Percentiles rank a stretch among this genome's conserved stretches.
These are phyloP conservation scores for Dascillus cervinus DNA, from an alignment of 2,888 invertebrate species.

Conservation along the genomic window DNA sequence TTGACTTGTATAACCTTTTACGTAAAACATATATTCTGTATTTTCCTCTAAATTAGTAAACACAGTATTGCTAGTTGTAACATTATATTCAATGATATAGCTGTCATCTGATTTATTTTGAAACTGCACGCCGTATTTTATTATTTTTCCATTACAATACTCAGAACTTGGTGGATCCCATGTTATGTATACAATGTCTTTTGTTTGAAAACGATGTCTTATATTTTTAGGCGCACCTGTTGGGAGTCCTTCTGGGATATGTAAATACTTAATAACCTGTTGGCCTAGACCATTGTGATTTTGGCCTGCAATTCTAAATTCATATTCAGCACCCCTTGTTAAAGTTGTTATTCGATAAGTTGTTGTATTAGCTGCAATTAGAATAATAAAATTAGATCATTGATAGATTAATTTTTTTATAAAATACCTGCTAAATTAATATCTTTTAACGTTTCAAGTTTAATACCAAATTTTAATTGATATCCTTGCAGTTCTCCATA, in stretches of 20 bases:
- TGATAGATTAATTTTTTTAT: too few species aligned
- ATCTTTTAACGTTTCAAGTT: constrained; percentile 70
- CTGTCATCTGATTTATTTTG: constrained; percentile 81
- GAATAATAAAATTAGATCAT: too few species aligned
- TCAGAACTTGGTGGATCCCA: constrained; percentile 83
- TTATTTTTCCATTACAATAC: constrained; percentile 88
- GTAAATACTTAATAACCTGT: constrained; percentile 82
- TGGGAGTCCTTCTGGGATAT: constrained; percentile 90
- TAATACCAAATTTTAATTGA: constrained; percentile 77
- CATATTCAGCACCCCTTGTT: constrained; percentile 90
- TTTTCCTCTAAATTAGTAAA: constrained; percentile 87
- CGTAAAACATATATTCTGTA: constrained; percentile 14
- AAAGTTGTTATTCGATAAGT: constrained; percentile 69
- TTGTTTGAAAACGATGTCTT: constrained; percentile 80
- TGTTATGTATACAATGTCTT: constrained; percentile 83
- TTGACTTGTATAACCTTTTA: constrained; percentile 68
- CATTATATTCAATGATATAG: constrained; percentile 67
- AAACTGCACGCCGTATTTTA: constrained; percentile 86
- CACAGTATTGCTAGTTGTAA: constrained; percentile 70
- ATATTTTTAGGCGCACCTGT: constrained; percentile 81
- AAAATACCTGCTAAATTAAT: constrained; percentile 60
- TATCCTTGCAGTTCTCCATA: constrained; percentile 86
- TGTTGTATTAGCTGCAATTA: constrained; percentile 46
- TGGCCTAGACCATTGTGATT: constrained; percentile 93
- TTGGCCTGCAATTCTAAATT: constrained; percentile 91